These are phyloP conservation scores for Oasisia sp. DNA, from an alignment of 2,888 invertebrate species.

Conservation along the genomic window DNA sequence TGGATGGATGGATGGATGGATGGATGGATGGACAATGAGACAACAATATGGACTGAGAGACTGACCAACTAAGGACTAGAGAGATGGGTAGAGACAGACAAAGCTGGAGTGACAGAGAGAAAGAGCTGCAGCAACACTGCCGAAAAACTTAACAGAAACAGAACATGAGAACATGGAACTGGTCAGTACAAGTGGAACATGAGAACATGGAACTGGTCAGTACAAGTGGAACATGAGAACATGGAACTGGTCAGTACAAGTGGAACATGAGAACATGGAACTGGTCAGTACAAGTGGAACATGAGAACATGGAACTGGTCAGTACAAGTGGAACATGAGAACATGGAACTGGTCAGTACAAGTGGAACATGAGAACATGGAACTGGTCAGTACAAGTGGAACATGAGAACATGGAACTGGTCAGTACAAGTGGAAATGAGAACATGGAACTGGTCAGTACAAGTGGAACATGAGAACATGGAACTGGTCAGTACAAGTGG, in stretches of 20 bases:
- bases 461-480: too few relatives aligned
- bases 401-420: neutral
- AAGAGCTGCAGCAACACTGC: conserved; percentile 19
- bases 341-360: neutral
- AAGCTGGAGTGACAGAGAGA: conserved; percentile 27
- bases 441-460: neutral
- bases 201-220: neutral
- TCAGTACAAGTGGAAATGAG: too few relatives aligned
- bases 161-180: too few relatives aligned
- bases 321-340: too few relatives aligned
- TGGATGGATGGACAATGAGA: too few relatives aligned
- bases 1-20: too few relatives aligned
- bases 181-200: too few relatives aligned
- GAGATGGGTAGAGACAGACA: conserved; percentile 28
- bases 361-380: too few relatives aligned
- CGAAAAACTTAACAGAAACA: neutral
- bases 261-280: too few relatives aligned
- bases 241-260: neutral
- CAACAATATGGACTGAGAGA: neutral
- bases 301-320: neutral
- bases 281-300: too few relatives aligned
- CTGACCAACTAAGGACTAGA: conserved; percentile 22
- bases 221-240: too few relatives aligned
- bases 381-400: neutral
- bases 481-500: neutral